Base-by-base conservation (phyloP, 2,888 invertebrate genomes). In the Gymnocheta viridis region DNA sequence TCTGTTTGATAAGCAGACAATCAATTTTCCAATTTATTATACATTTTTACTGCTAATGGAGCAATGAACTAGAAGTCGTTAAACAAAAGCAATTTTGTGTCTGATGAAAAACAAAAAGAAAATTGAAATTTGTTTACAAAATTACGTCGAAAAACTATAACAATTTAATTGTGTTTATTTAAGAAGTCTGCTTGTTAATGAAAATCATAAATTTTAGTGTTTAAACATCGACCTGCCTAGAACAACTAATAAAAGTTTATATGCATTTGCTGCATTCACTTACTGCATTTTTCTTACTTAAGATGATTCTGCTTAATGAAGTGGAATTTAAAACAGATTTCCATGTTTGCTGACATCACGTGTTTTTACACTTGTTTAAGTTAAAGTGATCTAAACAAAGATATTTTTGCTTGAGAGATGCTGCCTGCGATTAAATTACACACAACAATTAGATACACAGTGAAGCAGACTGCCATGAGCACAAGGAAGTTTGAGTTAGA, bases 61-160 rank as follows among this genome's bases (percentile, higher is more conserved):
- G 29, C 62, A 70, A 62, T 62, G 54, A 70, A 70, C 69, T 62
- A 32, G 12, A 70, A 54, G 17, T 69, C 44, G 67, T 54, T 19
- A 69, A 49, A 58, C 0, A 17, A 49, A 62, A 29, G 9, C 4
- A 49, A 32, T 19, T 5, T 32, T 7, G 19, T 24, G 9, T 56
- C 10, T 24, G 6, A n/a, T 0, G 35, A 22, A 24, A 4, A 14
- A n/a, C n/a, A n/a, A 67, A 47, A 51, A n/a, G 2, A n/a, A 38
- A 76, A 58, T 14, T 66, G 54, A n/a, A 73, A 62, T 19, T 49
- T 73, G 73, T 73, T 62, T 51, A 62, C 17, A 19, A 2, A 14
- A 10, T 38, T 5, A 6, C 0, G 12, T 5, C 27, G 17, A 44
- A 14, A n/a, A 47, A 38, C 41, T 29, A 51, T 27, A 19, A 14